Percentiles rank a stretch among this genome's conserved stretches.
phyloP scores from a whole-genome alignment of 2,888 invertebrate genomes.

The Scrobipalpa atriplicella region DNA sequence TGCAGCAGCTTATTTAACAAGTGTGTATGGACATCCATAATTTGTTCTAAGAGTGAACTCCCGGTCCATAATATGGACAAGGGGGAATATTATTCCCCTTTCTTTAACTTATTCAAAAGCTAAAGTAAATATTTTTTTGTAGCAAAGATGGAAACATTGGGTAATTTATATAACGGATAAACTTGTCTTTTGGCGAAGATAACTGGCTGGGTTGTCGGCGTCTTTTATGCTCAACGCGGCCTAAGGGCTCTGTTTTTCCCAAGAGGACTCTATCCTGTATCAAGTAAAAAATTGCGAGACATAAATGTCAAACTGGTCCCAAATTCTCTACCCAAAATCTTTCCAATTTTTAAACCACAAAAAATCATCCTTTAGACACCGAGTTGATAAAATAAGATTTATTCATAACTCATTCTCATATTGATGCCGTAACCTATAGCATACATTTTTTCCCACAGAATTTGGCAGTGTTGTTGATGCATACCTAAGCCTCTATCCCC shows the following conservation, averaged over 20 bases:
- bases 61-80: too few species aligned
- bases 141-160: background rate
- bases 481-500: too few species aligned
- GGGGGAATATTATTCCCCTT: too few species aligned
- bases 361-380: too few species aligned
- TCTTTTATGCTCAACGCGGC: constrained; percentile 21
- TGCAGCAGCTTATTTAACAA: too few species aligned
- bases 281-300: constrained; percentile 21
- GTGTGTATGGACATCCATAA: too few species aligned
- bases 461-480: constrained; percentile 3
- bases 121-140: background rate
- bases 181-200: constrained; percentile 13
- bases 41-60: too few species aligned
- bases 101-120: background rate
- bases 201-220: constrained; percentile 9
- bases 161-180: constrained; percentile 15
- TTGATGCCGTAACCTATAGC: constrained; percentile 2
- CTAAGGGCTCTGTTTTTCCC: constrained; percentile 22
- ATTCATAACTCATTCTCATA: constrained; percentile 2
- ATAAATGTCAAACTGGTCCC: background rate
- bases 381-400: background rate
- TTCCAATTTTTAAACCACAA: too few species aligned
- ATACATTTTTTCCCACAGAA: background rate
- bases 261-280: constrained; percentile 18
- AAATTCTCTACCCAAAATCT: background rate